phyloP scores from a whole-genome alignment of 2,888 invertebrate species.

The Vannuccia rotundouncinata region DNA sequence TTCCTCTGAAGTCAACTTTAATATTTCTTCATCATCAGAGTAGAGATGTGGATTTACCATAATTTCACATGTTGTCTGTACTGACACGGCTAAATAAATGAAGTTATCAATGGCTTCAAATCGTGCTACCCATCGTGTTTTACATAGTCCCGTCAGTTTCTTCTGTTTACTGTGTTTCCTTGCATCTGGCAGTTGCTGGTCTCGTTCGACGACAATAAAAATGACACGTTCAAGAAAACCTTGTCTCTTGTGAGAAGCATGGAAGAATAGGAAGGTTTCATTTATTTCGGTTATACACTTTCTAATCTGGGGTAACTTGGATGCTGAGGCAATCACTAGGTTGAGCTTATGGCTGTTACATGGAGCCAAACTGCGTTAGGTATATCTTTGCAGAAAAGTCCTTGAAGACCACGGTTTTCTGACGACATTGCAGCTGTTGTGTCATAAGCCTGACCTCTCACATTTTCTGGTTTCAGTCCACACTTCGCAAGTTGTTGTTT shows the following conservation, averaged over 20 bases:
- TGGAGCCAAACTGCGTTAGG: not conserved
- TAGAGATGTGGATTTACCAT: slow-evolving; percentile 22
- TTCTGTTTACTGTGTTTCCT: slow-evolving; percentile 26
- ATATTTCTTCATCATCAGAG: slow-evolving; percentile 15
- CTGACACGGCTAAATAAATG: slow-evolving; percentile 20
- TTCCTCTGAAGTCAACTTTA: slow-evolving; percentile 20
- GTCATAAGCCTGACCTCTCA: not conserved
- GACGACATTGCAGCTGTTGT: not conserved
- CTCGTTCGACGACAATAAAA: slow-evolving; percentile 16
- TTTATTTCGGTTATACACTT: not conserved
- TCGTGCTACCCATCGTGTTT: slow-evolving; percentile 20
- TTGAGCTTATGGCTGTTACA: not conserved
- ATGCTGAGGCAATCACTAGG: not conserved
- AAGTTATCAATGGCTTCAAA: slow-evolving; percentile 22
- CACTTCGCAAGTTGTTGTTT: not conserved
- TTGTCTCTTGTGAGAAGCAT: not conserved
- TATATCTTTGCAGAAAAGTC: not conserved
- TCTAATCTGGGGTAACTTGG: not conserved
- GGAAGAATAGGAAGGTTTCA: not conserved
- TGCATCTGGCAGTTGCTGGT: slow-evolving; percentile 19
- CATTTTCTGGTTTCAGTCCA: not conserved
- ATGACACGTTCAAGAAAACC: slow-evolving; percentile 26
- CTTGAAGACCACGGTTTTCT: not conserved
- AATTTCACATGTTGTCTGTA: slow-evolving; percentile 20
- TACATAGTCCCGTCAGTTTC: slow-evolving; percentile 18